Evolutionary conservation across 2,113 vertebrate genomes (phyloP).

Genomic region (Dicaeum eximium): DNA sequence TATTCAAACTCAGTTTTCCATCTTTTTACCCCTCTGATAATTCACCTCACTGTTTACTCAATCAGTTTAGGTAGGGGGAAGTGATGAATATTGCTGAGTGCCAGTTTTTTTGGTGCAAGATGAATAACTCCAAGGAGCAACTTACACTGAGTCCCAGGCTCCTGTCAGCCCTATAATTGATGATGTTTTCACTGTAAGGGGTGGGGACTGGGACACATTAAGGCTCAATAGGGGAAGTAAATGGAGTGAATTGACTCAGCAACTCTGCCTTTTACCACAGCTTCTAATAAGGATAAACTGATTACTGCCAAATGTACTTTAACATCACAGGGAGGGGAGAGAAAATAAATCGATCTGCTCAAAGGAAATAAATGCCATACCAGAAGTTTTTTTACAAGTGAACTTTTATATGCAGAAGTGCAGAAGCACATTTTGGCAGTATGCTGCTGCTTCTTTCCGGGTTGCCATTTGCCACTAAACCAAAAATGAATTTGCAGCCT

Average conservation of each 20-base stretch:
- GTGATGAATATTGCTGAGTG: slow-evolving; percentile 73
- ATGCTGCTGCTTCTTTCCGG: background rate
- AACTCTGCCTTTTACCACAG: slow-evolving; percentile 78
- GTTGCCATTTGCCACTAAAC: background rate
- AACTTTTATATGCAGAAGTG: background rate
- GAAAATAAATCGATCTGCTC: slow-evolving; percentile 2
- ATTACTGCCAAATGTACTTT: slow-evolving; percentile 73
- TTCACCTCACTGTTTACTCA: slow-evolving; percentile 60
- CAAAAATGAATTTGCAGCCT: background rate
- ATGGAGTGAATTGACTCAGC: slow-evolving; percentile 81
- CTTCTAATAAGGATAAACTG: slow-evolving; percentile 76
- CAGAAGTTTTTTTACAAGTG: background rate
- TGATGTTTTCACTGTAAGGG: slow-evolving; percentile 93
- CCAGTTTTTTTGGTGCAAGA: slow-evolving; percentile 75
- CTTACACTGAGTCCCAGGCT: slow-evolving; percentile 75
- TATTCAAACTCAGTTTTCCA: background rate
- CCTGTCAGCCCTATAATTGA: slow-evolving; percentile 89
- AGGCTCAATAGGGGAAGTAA: slow-evolving; percentile 68
- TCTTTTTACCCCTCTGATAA: slow-evolving; percentile 13
- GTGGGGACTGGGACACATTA: slow-evolving; percentile 78
- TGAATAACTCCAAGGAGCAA: slow-evolving; percentile 80
- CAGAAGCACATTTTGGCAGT: background rate
- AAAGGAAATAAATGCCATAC: slow-evolving; percentile 28
- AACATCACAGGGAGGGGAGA: background rate
- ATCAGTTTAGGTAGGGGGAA: slow-evolving; percentile 59